Evolutionary conservation across 1,140 invertebrate genomes (phyloP).

Genomic region (Pseudomyrmex flavicornis): DNA sequence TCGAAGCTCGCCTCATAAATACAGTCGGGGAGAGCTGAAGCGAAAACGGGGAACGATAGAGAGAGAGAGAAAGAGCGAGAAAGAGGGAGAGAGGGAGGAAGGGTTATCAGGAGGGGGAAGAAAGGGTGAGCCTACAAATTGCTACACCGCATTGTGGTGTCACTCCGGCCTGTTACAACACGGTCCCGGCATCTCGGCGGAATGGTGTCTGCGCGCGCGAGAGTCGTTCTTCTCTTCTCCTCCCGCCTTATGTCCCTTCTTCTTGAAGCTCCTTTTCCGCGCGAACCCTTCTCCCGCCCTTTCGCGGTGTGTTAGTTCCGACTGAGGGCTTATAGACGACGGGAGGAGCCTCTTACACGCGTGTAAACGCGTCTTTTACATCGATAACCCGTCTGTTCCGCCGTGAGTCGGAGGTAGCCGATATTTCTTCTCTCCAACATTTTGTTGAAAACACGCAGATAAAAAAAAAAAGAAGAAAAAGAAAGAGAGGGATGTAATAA

Average conservation of each 20-base stretch:
- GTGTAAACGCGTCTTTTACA: conserved; percentile 78
- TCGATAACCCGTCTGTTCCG: conserved; percentile 69
- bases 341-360: conserved; percentile 69
- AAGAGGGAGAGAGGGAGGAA: conserved; percentile 16
- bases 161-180: conserved; percentile 84
- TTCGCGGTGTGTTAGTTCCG: conserved; percentile 66
- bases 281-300: conserved; percentile 10
- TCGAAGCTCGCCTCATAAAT: conserved; percentile 54
- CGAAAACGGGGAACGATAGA: conserved; percentile 29
- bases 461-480: too few relatives aligned
- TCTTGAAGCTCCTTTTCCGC: neutral
- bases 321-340: conserved; percentile 68
- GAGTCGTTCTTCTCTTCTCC: conserved; percentile 75
- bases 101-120: conserved; percentile 22
- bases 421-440: conserved; percentile 12
- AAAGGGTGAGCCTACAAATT: conserved; percentile 82
- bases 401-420: conserved; percentile 13
- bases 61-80: conserved; percentile 20
- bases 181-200: conserved; percentile 83
- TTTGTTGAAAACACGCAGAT: neutral
- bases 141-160: conserved; percentile 86
- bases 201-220: conserved; percentile 83
- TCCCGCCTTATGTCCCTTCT: conserved; percentile 61
- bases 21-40: conserved; percentile 40
- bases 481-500: too few relatives aligned